phyloP scores from a whole-genome alignment of 2,888 invertebrate genomes.

The Phorcus lineatus region DNA sequence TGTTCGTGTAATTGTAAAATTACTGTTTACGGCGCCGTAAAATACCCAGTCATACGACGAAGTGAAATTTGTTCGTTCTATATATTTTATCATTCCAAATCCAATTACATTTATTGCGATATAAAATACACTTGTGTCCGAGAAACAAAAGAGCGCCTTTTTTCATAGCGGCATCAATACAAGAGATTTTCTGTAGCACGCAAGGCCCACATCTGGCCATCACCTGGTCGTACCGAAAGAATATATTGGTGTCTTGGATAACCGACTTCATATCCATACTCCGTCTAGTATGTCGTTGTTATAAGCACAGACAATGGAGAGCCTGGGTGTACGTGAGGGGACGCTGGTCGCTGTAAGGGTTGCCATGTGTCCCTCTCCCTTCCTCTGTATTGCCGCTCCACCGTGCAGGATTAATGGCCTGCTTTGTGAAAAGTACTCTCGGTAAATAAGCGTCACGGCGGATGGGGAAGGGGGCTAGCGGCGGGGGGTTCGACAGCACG shows the following conservation, averaged over 20 bases:
- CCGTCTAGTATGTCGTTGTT: not conserved
- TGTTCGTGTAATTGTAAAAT: no score
- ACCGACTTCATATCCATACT: not conserved
- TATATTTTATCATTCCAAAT: no score
- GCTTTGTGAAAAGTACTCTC: not conserved
- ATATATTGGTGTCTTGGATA: no score
- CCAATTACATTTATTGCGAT: no score
- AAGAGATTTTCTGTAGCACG: no score
- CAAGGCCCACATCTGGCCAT: not conserved
- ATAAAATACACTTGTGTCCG: no score
- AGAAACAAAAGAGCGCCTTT: no score
- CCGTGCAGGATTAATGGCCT: not conserved
- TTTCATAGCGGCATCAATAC: no score
- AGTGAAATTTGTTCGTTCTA: no score
- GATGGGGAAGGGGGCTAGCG: not conserved
- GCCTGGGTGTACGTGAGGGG: not conserved
- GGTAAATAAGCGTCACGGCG: constrained; percentile 11
- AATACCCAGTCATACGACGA: no score
- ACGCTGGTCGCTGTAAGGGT: not conserved
- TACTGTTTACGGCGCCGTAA: no score
- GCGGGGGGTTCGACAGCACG: not conserved
- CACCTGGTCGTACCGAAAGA: not conserved
- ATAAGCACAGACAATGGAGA: not conserved
- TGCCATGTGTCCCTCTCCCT: not conserved
- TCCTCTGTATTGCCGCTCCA: not conserved